Percentiles rank a stretch among this genome's conserved stretches.
These are phyloP conservation scores for Xestia ashworthii DNA, from an alignment of 2,888 invertebrate genomes.

Conservation along the genomic window DNA sequence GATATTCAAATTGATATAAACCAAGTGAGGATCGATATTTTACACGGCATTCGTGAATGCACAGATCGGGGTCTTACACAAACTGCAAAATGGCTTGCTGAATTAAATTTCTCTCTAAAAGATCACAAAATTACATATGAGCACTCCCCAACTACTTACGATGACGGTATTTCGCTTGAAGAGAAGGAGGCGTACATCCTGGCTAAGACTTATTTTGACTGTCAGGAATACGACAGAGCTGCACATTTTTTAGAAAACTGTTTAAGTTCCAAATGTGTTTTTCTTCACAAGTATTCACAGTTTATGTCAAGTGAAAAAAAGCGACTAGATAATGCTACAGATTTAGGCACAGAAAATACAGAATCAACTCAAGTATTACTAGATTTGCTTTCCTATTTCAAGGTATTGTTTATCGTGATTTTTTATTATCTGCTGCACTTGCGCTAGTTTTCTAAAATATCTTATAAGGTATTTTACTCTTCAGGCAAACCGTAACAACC, in stretches of 20 bases:
- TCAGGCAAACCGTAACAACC: conserved; percentile 91
- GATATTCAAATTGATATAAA: conserved; percentile 85
- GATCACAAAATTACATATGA: conserved; percentile 91
- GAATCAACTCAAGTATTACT: conserved; percentile 86
- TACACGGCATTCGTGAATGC: conserved; percentile 91
- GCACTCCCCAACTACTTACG: conserved; percentile 83
- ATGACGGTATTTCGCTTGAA: conserved; percentile 88
- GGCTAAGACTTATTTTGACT: conserved; percentile 97
- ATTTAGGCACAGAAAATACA: conserved; percentile 82
- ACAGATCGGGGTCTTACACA: conserved; percentile 95
- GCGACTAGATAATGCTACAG: conserved; percentile 93
- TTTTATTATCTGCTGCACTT: background rate
- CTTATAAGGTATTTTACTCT: conserved; percentile 57
- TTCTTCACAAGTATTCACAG: conserved; percentile 96
- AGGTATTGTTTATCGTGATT: conserved; percentile 72
- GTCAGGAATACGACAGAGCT: conserved; percentile 97
- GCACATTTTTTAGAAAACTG: conserved; percentile 95
- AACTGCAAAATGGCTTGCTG: conserved; percentile 97
- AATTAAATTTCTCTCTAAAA: conserved; percentile 94
- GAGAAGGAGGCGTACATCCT: conserved; percentile 94
- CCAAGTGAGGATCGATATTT: conserved; percentile 85
- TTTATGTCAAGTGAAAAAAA: conserved; percentile 98
- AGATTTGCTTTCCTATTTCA: conserved; percentile 86
- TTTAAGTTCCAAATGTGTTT: conserved; percentile 93
- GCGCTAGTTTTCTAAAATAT: background rate